A percentile compares a stretch with the other conserved stretches of the same genome.
Conservation (phyloP, 1,140 invertebrate species). For the Halotydeus destructor region DNA sequence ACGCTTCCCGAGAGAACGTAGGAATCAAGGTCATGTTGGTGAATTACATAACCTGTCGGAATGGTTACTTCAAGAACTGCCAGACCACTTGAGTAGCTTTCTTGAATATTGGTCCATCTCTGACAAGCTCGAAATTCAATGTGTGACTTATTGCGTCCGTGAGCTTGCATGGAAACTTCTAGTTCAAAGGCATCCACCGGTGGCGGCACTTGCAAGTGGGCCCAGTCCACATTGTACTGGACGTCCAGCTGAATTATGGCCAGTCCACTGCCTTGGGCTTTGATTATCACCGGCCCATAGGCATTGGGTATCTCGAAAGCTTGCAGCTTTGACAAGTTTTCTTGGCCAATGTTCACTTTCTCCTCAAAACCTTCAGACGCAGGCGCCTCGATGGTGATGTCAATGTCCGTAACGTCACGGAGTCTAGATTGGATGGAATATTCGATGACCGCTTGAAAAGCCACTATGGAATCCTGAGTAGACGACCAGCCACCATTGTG, state of each 20-base stretch:
- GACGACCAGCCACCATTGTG: constrained; percentile 86
- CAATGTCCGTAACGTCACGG: constrained; percentile 62
- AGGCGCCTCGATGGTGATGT: constrained; percentile 59
- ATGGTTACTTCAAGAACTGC: constrained; percentile 73
- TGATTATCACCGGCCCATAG: constrained; percentile 73
- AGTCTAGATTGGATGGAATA: constrained; percentile 64
- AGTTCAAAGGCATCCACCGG: constrained; percentile 54
- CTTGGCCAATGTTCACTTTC: constrained; percentile 43
- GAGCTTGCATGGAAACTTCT: constrained; percentile 43
- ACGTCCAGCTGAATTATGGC: constrained; percentile 78
- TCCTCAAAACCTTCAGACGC: constrained; percentile 42
- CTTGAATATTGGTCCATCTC: constrained; percentile 55
- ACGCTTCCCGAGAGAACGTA: constrained; percentile 51
- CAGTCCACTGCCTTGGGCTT: constrained; percentile 69
- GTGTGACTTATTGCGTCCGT: constrained; percentile 79
- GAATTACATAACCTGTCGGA: constrained; percentile 79
- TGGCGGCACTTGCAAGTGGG: constrained; percentile 60
- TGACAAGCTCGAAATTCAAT: constrained; percentile 60
- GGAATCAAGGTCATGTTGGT: constrained; percentile 63
- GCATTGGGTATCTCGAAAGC: constrained; percentile 65
- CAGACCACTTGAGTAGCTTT: constrained; percentile 65
- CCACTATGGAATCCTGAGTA: constrained; percentile 73
- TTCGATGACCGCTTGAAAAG: constrained; percentile 67
- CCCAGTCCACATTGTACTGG: constrained; percentile 79
- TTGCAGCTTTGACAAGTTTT: constrained; percentile 51